These are phyloP conservation scores for Daubentonia madagascariensis DNA, from an alignment of 2,113 vertebrate species.

Conservation along the genomic window DNA sequence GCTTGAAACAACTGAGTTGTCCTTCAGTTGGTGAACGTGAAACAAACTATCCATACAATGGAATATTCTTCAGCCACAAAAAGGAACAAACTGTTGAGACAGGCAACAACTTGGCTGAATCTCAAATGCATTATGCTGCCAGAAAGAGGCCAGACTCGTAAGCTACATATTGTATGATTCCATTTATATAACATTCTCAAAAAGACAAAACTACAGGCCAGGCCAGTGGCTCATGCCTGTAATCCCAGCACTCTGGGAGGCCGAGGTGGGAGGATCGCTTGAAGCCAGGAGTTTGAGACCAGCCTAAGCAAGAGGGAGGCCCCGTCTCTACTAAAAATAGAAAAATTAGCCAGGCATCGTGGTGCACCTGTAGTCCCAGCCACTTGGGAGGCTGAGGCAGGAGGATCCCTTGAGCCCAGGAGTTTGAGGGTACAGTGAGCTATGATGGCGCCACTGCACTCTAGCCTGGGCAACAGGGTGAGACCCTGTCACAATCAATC, in stretches of 20 bases:
- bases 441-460: not conserved
- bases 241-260: not conserved
- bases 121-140: not conserved
- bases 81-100: not conserved
- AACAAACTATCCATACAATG: not conserved
- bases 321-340: not conserved
- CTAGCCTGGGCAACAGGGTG: too few relatives aligned
- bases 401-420: not conserved
- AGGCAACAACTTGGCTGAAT: not conserved
- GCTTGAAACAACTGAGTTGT: not conserved
- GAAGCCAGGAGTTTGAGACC: not conserved
- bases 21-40: not conserved
- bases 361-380: not conserved
- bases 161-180: not conserved
- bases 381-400: not conserved
- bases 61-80: conserved; percentile 22
- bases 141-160: not conserved
- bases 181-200: not conserved
- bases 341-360: not conserved
- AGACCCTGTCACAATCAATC: too few relatives aligned
- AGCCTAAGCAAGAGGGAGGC: not conserved
- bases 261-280: not conserved
- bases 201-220: not conserved
- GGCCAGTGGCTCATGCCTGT: fast-evolving
- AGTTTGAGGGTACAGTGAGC: not conserved